A percentile compares a stretch with the other conserved stretches of the same genome.
These are phyloP conservation scores for Aselliscus stoliczkanus DNA, from an alignment of 2,797 vertebrate species.

Conservation along the genomic window DNA sequence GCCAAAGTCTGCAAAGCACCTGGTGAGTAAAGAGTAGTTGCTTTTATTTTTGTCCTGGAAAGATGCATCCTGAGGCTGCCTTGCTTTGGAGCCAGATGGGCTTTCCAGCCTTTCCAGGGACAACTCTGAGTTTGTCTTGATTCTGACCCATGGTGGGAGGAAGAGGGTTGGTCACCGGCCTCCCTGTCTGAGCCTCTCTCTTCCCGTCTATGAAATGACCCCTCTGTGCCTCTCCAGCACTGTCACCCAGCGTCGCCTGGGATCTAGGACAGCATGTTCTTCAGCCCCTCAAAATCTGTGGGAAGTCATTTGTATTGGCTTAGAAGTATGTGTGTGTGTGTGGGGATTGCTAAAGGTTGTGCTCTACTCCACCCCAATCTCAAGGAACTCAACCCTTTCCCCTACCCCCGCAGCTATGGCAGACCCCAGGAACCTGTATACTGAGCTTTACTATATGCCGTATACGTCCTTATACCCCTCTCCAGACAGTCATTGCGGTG, in stretches of 20 bases:
- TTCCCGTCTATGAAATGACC: background rate
- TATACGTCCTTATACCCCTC: background rate
- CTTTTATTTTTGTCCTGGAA: background rate
- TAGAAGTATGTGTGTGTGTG: background rate
- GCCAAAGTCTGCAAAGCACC: background rate
- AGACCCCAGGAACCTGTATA: background rate
- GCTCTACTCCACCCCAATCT: background rate
- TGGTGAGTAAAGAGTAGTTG: background rate
- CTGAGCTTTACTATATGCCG: background rate
- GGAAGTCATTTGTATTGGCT: background rate
- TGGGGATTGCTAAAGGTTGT: rapidly evolving
- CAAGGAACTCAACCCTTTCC: background rate
- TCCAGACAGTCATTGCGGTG: background rate
- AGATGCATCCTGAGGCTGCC: background rate
- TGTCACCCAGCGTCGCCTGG: background rate
- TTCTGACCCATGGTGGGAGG: background rate
- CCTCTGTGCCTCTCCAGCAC: background rate
- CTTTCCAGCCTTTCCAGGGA: background rate
- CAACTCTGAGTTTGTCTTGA: background rate
- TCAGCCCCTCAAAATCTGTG: background rate
- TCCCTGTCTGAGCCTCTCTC: background rate
- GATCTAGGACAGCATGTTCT: background rate
- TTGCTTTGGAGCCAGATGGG: background rate
- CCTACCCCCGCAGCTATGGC: background rate
- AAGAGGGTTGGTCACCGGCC: background rate